Base-by-base conservation (phyloP, 2,888 invertebrate genomes). In the Drosophila fulvimacula region DNA sequence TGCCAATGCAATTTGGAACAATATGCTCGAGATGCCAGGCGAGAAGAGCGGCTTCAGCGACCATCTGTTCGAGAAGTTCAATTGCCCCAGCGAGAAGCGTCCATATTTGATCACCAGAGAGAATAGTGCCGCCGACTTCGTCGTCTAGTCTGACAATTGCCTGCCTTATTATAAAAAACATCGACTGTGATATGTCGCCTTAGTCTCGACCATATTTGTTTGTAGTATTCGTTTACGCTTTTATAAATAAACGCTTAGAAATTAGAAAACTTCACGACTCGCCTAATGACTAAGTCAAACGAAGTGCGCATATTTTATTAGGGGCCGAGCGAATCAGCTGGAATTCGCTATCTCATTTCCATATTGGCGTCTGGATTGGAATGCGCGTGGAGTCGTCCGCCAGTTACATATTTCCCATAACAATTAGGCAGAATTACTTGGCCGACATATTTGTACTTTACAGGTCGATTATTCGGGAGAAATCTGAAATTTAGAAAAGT, bases 1-100 rank as follows among this genome's bases (percentile, higher is more conserved):
- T 74, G 93, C 94, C 19, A 94, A 94, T 82, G 93, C 93, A 13
- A 79, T 94, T 3, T 95, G 95, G 95, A 95, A 95, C 81, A 95
- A 94, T 76, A 92, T 95, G 91, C 75, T 95, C 64, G 93, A 94
- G 87, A 93, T 93, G 15, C 92, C 93, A 1, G 93, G 93, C 2
- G 80, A 92, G 39, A 95, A 95, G 87, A 88, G 92, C 4, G 59
- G 57, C 5, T 79, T 82, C 13, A 88, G 74, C 72, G 65, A 72
- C 2, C 77, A 76, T 15, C 79, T 90, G 11, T 92, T 92, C 44
- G 73, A 83, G 21, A 81, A 70, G 34, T 90, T 93, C 41, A 79
- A 74, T 15, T 93, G 93, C 52, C 93, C 93, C 53, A 92, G 80
- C 32, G 73, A 85, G 21, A 55, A 86, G 52, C 82, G 73, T 11